These are phyloP conservation scores for Panagrolaimus sp. DNA, from an alignment of 1,140 invertebrate species.

Conservation along the genomic window DNA sequence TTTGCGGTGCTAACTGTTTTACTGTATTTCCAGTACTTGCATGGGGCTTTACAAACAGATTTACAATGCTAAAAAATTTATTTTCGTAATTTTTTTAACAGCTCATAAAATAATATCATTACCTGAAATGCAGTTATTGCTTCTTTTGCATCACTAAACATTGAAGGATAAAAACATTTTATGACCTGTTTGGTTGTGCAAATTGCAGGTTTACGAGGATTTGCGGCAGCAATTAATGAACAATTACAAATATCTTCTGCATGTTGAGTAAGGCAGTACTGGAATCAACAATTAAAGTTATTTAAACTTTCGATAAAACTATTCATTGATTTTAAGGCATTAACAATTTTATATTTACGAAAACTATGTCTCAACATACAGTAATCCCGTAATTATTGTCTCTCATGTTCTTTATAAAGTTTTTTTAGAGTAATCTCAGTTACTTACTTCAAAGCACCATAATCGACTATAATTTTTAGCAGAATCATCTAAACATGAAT, in stretches of 20 bases:
- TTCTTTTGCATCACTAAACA: slow-evolving; percentile 19
- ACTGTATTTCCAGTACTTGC: slow-evolving; percentile 43
- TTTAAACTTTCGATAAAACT: neutral
- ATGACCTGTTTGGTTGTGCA: slow-evolving; percentile 49
- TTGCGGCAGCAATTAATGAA: slow-evolving; percentile 40
- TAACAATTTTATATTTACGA: too few species aligned
- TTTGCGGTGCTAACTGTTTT: slow-evolving; percentile 49
- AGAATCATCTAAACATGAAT: slow-evolving; percentile 41
- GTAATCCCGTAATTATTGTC: too few species aligned
- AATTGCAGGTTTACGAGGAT: slow-evolving; percentile 35
- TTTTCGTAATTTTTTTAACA: slow-evolving; percentile 16
- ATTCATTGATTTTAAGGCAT: too few species aligned
- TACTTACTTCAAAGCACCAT: slow-evolving; percentile 48
- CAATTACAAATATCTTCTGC: slow-evolving; percentile 49
- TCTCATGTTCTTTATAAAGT: too few species aligned
- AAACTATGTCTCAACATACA: too few species aligned
- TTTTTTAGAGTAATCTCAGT: too few species aligned
- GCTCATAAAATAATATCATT: neutral
- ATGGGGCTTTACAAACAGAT: slow-evolving; percentile 41
- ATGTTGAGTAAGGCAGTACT: slow-evolving; percentile 39
- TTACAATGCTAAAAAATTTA: slow-evolving; percentile 43
- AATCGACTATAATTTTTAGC: slow-evolving; percentile 42
- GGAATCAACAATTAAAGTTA: slow-evolving; percentile 13
- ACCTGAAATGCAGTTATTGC: slow-evolving; percentile 10
- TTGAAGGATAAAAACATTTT: slow-evolving; percentile 41